Evolutionary conservation across 2,113 vertebrate genomes (phyloP).

Genomic region (Eubucco bourcierii): DNA sequence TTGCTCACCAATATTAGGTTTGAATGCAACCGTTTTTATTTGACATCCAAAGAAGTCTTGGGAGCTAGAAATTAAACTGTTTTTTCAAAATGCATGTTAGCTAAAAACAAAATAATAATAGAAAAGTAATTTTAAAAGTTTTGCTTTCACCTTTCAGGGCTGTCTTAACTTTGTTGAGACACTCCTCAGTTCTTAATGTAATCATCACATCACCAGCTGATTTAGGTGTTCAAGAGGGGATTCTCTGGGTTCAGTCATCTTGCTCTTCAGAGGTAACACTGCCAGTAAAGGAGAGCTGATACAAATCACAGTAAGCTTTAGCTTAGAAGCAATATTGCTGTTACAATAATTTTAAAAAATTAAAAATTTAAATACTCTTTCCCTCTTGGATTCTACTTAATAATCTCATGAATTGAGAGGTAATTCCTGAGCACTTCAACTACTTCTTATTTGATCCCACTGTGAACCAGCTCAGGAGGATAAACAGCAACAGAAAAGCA

Average conservation of each 20-base stretch:
- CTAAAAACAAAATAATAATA: no score
- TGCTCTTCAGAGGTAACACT: not conserved
- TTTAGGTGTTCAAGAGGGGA: no score
- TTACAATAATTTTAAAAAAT: not conserved
- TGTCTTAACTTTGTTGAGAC: no score
- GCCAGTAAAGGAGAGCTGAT: not conserved
- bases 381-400: not conserved
- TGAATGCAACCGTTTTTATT: not conserved
- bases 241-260: no score
- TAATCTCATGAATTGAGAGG: not conserved
- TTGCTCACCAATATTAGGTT: not conserved
- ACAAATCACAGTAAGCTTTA: not conserved
- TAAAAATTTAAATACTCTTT: not conserved
- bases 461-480: not conserved
- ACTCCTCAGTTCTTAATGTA: no score
- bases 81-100: not conserved
- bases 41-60: not conserved
- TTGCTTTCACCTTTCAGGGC: no score
- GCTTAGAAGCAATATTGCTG: not conserved
- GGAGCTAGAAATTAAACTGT: not conserved
- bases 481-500: not conserved
- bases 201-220: no score
- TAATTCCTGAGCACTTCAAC: not conserved
- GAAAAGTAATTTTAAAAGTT: no score
- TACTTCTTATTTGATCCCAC: not conserved